A percentile compares a stretch with the other conserved stretches of the same genome.
These are phyloP conservation scores for Corynorhinus townsendii DNA, from an alignment of 2,113 vertebrate genomes.

Conservation along the genomic window DNA sequence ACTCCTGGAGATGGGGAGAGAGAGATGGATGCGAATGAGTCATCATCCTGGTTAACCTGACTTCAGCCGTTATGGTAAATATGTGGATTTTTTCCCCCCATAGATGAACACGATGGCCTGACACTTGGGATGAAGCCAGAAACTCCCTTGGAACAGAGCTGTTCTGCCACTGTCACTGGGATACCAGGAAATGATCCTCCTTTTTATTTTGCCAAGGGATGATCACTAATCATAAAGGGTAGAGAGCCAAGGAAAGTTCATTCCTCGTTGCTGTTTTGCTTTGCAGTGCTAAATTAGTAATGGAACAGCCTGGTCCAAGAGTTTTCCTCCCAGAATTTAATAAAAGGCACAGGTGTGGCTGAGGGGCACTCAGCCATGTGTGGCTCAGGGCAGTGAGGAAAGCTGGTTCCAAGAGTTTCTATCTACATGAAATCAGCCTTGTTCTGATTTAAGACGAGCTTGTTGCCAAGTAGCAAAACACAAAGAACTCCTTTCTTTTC, in stretches of 20 bases:
- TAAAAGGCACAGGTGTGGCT: conserved; percentile 27
- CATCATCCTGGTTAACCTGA: background rate
- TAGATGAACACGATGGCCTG: background rate
- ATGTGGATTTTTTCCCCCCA: background rate
- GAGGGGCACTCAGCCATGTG: background rate
- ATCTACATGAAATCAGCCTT: background rate
- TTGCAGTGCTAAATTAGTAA: conserved; percentile 1
- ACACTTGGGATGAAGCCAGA: background rate
- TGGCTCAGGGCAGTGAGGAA: background rate
- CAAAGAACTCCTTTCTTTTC: background rate
- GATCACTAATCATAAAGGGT: background rate
- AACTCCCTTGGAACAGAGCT: background rate
- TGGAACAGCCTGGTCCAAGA: background rate
- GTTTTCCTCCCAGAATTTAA: background rate
- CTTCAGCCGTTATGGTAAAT: background rate
- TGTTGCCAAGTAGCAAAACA: background rate
- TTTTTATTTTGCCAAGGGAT: background rate
- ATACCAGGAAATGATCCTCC: background rate
- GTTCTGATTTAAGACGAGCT: conserved; percentile 11
- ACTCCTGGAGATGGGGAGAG: background rate
- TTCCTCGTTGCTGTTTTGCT: background rate
- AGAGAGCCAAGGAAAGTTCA: background rate
- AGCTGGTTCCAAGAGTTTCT: background rate
- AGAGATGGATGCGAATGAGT: background rate
- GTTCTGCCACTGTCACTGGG: background rate